Evolutionary conservation across 1,140 invertebrate species (phyloP), one percentile per base, ranked within the genome.

Genomic region (Epicauta chinensis): DNA sequence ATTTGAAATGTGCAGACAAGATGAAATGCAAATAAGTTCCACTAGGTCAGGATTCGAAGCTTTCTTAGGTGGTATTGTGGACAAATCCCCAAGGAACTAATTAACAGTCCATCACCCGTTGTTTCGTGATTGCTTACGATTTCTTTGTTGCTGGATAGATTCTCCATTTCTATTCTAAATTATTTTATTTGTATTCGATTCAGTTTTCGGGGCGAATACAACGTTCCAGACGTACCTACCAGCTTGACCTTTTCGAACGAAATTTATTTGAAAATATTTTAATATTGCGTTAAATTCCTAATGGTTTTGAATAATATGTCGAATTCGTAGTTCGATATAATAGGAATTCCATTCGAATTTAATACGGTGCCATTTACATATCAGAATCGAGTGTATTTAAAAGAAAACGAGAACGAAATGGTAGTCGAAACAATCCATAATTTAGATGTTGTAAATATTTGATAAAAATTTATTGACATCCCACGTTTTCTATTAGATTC

Each of bases 181-280:
- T 23, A 5, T 23, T 3, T 23, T 23, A 7, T 23, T 23, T 3
- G 23, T 2, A 23, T 47, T 47, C 45, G 34, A 37, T 37, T 37
- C n/a, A 38, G 34, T 17, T 31, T 17, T 16, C n/a, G 16, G 32
- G 23, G n/a, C 4, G 7, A 23, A 23, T 23, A 23, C 4, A 23
- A 23, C 23, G 23, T 23, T 23, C 23, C 23, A 23, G 4, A 23
- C 45, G 45, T 37, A 47, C 45, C 43, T n/a, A 2, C 4, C 23
- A 7, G 34, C 35, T 47, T 47, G 45, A 47, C 45, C 45, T 47
- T 47, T 47, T 29, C 38, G n/a, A 34, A 38, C 38, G 16, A 47
- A 47, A 47, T 47, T 47, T 47, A 37, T 47, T 49, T 38, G 46
- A 39, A 49, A 49, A 49, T 49, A 49, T 49, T 49, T n/a, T 49